Percentiles rank a stretch among this genome's conserved stretches.
Conservation (phyloP, 2,113 vertebrate genomes). For the Brevimyrus niger region DNA sequence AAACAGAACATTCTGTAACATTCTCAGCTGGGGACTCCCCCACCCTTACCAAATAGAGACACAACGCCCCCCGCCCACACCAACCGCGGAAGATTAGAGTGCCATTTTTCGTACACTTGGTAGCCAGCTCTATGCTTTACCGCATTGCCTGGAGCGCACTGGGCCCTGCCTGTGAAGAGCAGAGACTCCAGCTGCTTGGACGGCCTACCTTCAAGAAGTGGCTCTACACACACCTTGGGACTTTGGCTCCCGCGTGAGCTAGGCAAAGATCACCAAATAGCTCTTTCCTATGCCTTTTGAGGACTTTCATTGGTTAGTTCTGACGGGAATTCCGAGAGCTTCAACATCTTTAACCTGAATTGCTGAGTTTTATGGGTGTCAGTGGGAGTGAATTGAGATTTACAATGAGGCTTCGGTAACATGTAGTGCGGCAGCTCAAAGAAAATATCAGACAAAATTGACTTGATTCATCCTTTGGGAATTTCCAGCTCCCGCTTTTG, state of each 20-base stretch:
- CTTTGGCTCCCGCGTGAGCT: background rate
- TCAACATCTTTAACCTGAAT: background rate
- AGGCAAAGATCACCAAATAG: background rate
- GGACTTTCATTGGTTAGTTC: background rate
- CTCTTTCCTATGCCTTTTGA: background rate
- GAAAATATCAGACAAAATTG: background rate
- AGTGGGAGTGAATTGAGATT: background rate
- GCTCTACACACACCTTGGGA: background rate
- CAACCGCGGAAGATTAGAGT: background rate
- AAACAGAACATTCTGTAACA: constrained; percentile 14
- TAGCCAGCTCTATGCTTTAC: background rate
- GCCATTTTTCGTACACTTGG: background rate
- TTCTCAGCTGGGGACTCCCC: background rate
- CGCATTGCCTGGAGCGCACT: background rate
- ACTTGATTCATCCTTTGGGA: background rate
- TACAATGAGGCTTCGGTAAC: background rate
- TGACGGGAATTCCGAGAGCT: background rate
- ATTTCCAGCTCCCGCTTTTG: background rate
- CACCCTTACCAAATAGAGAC: background rate
- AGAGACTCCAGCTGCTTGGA: background rate
- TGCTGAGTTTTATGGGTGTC: background rate
- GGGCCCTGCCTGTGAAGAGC: background rate
- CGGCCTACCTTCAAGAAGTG: background rate
- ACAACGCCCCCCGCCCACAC: background rate
- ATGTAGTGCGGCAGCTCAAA: background rate